Base-by-base conservation (phyloP, 2,888 invertebrate genomes). In the Stratiomys singularior region DNA sequence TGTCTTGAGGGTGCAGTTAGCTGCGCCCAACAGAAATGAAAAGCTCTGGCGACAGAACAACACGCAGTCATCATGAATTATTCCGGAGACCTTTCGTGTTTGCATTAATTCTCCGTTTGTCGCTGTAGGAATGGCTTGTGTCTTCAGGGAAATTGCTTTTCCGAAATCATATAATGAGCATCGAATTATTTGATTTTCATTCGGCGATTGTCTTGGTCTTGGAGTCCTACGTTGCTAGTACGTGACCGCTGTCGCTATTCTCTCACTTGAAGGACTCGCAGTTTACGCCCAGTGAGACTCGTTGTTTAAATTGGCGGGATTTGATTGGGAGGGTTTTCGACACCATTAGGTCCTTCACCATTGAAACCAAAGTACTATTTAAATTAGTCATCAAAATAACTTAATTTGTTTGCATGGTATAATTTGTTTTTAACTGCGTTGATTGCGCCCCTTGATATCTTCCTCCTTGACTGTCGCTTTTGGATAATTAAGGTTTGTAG, bases 31-130 rank as follows among this genome's bases (percentile, higher is more conserved):
- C 63, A 15, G 37, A 66, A 5, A 37, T 9, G 37, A 27, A 64
- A 52, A 9, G 21, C 52, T 23, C 13, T 23, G 46, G 9, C 11
- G 15, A 28, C n/a, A 30, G 18, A 56, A 18, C 46, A 21, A 30
- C 37, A 30, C 37, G 60, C 37, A 76, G 27, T 74, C 77, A 77
- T 66, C 77, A 78, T 78, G 78, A 78, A 78, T 78, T 67, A 78
- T 78, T 78, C 78, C 27, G 47, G 37, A 77, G 18, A 74, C 21
- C 46, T 66, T 78, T 78, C 74, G 71, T 78, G 74, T 78, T 78
- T 78, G 78, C 78, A 77, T 78, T 78, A 77, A 78, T 78, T 78
- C 67, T 37, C 77, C 64, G 74, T 77, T 78, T 69, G 71, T 74
- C 67, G 23, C 67, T 23, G 37, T 30, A 4, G 56, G 27, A 58